Percentiles rank a stretch among this genome's conserved stretches.
phyloP scores from a whole-genome alignment of 2,797 vertebrate species.

The Arrhamphus sclerolepis region DNA sequence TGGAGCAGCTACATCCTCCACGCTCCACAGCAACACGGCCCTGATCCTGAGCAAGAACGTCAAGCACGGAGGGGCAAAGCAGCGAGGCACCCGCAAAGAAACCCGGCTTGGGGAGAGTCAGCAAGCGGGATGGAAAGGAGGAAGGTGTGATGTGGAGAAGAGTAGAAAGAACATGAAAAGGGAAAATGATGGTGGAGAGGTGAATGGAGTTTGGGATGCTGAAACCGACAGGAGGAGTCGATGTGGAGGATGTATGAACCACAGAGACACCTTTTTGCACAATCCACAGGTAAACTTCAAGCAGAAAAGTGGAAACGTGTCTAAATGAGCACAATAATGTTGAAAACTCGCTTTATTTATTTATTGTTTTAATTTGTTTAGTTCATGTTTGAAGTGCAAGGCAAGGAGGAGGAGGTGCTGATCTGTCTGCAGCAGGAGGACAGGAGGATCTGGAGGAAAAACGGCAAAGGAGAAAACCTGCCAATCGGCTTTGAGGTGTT shows the following conservation, averaged over 20 bases:
- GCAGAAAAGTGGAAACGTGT: neutral
- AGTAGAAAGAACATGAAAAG: conserved; percentile 7
- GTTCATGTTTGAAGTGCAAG: conserved; percentile 82
- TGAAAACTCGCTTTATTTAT: neutral
- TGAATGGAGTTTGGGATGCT: conserved; percentile 49
- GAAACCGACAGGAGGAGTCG: conserved; percentile 78
- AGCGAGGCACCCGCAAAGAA: conserved; percentile 69
- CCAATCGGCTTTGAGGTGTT: conserved; percentile 86
- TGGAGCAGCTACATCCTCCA: neutral
- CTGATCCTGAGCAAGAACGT: conserved; percentile 26
- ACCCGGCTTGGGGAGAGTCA: conserved; percentile 64
- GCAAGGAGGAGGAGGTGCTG: conserved; percentile 78
- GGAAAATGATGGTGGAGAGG: conserved; percentile 8
- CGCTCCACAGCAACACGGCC: conserved; percentile 7
- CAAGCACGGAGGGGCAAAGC: conserved; percentile 29
- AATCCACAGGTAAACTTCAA: conserved; percentile 81
- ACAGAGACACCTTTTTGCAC: conserved; percentile 83
- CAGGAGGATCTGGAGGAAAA: conserved; percentile 76
- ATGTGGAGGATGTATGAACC: conserved; percentile 86
- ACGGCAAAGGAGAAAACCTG: conserved; percentile 82
- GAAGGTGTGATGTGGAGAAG: conserved; percentile 9
- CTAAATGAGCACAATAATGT: neutral
- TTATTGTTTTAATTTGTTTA: conserved; percentile 35
- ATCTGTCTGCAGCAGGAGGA: conserved; percentile 87
- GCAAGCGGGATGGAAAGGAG: conserved; percentile 33